Conservation (phyloP, 2,113 vertebrate genomes). For the Choloepus hoffmanni region DNA sequence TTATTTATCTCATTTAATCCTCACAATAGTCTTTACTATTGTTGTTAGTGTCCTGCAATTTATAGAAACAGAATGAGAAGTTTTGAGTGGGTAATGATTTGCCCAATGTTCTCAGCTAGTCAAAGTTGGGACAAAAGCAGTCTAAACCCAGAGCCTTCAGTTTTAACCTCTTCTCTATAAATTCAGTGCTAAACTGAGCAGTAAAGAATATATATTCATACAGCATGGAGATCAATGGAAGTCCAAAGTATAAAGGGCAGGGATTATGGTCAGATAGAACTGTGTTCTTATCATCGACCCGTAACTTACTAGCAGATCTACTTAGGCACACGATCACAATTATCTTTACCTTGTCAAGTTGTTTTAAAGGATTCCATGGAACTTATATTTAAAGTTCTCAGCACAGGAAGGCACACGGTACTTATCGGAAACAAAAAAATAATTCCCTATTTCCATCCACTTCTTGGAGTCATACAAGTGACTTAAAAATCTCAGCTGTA, state of each 20-base stretch:
- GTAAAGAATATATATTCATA: neutral
- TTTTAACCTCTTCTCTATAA: neutral
- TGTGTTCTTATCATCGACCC: neutral
- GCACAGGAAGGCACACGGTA: neutral
- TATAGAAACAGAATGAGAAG: neutral
- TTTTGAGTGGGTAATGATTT: neutral
- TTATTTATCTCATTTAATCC: neutral
- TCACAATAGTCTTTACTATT: neutral
- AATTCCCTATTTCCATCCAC: neutral
- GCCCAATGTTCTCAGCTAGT: neutral
- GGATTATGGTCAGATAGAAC: neutral
- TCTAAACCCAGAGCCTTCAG: neutral
- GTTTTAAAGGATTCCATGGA: neutral
- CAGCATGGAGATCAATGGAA: neutral
- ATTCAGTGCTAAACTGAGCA: neutral
- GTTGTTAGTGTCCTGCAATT: neutral
- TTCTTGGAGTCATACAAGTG: neutral
- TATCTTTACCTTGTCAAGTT: neutral
- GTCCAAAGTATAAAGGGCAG: neutral
- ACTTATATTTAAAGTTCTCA: neutral
- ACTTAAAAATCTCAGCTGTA: neutral
- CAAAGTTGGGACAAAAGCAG: neutral
- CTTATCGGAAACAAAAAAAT: neutral
- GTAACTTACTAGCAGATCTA: neutral
- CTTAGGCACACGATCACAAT: neutral